Conservation (phyloP, 92 coral and sea anemone genomes). For the Phenganax marumi region DNA sequence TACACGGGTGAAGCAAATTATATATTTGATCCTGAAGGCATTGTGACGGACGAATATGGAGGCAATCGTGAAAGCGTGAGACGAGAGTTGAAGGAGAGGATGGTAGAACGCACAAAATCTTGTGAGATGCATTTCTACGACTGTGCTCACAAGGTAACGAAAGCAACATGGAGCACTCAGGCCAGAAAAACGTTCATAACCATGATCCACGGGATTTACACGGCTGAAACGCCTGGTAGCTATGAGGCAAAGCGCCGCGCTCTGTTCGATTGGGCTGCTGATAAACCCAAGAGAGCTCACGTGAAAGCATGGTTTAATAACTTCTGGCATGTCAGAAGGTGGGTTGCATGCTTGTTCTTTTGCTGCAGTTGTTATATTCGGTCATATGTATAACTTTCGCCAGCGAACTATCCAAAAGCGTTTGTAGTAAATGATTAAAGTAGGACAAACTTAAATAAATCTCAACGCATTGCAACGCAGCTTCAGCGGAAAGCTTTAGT, state of each 20-base stretch:
- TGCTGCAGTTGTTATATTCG: no score
- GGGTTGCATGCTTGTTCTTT: no score
- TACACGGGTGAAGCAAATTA: conserved; percentile 55
- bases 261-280: conserved; percentile 50
- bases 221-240: conserved; percentile 59
- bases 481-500: no score
- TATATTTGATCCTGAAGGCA: conserved; percentile 64
- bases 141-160: conserved; percentile 49
- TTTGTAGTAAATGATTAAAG: no score
- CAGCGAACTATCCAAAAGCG: no score
- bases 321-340: conserved; percentile 55
- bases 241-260: conserved; percentile 53
- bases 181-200: conserved; percentile 52
- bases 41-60: conserved; percentile 52
- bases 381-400: no score
- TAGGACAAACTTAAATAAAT: no score
- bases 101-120: conserved; percentile 54
- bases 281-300: conserved; percentile 44
- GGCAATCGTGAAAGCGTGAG: conserved; percentile 45
- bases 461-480: no score
- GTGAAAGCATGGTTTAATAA: conserved; percentile 53
- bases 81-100: conserved; percentile 13
- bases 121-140: conserved; percentile 66
- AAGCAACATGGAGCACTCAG: conserved; percentile 50
- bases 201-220: conserved; percentile 55